Percentiles rank a stretch among this genome's conserved stretches.
Conservation (phyloP, 2,888 invertebrate genomes). For the Ophion ventricosus region DNA sequence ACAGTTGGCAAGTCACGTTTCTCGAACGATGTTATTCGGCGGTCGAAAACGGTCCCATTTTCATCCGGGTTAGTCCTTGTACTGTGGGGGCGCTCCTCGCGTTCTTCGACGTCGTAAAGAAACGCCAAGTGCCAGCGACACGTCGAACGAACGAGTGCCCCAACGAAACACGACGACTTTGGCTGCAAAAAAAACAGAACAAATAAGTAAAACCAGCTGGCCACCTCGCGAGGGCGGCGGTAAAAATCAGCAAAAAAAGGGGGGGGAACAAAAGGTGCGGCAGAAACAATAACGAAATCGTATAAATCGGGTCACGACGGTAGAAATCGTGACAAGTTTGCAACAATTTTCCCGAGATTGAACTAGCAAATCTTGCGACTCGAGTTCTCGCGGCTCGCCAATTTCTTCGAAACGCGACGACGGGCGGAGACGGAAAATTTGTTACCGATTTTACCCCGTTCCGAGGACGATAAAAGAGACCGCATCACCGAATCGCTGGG, state of each 20-base stretch:
- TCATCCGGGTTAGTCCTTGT: background rate
- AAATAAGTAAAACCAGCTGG: background rate
- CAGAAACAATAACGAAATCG: slow-evolving; percentile 59
- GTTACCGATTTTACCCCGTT: slow-evolving; percentile 23
- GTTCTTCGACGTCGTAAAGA: slow-evolving; percentile 2
- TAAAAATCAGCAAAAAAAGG: background rate
- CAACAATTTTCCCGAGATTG: slow-evolving; percentile 53
- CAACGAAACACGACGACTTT: slow-evolving; percentile 5
- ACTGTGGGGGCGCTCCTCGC: background rate
- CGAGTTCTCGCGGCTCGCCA: slow-evolving; percentile 21
- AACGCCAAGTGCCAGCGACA: slow-evolving; percentile 13
- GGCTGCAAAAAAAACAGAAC: background rate
- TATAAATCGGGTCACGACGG: slow-evolving; percentile 57
- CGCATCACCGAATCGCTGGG: background rate
- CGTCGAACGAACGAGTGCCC: slow-evolving; percentile 31
- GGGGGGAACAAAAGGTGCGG: background rate
- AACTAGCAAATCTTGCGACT: slow-evolving; percentile 49
- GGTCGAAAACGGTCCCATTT: no score
- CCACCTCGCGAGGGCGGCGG: background rate
- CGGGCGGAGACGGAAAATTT: slow-evolving; percentile 16
- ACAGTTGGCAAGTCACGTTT: background rate
- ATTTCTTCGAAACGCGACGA: background rate
- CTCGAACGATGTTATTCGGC: background rate
- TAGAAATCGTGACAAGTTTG: slow-evolving; percentile 44
- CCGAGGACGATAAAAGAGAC: background rate